Evolutionary conservation across 2,888 invertebrate genomes (phyloP).

Genomic region (Drosophila vallismaia): DNA sequence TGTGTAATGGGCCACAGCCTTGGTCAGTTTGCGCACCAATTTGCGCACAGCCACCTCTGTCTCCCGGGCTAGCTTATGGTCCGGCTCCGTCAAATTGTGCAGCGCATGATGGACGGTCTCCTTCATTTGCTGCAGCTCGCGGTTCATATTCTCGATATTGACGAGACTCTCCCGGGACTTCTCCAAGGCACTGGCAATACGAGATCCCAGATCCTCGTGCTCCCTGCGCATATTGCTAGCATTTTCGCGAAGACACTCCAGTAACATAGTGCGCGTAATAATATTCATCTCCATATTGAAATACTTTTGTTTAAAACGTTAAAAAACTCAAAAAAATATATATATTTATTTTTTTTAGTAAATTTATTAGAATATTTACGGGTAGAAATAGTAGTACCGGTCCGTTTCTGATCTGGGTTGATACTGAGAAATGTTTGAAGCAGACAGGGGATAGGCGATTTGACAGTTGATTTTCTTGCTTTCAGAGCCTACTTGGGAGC

Average conservation of each 20-base stretch:
- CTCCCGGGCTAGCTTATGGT: background rate
- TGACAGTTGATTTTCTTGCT: background rate
- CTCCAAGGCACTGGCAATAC: constrained; percentile 40
- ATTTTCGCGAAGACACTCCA: constrained; percentile 57
- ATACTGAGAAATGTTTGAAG: background rate
- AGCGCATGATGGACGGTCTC: constrained; percentile 24
- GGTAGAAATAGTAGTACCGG: background rate
- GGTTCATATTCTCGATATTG: constrained; percentile 29
- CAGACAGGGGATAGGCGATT: background rate
- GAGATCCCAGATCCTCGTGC: constrained; percentile 29
- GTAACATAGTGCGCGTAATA: constrained; percentile 16
- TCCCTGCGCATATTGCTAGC: constrained; percentile 43
- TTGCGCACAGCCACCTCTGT: background rate
- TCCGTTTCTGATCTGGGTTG: background rate
- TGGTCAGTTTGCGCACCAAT: background rate
- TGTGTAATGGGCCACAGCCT: background rate
- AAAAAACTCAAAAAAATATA: too few relatives aligned
- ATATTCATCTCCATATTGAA: constrained; percentile 43
- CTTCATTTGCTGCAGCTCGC: constrained; percentile 43
- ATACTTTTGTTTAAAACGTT: background rate
- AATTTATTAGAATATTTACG: background rate
- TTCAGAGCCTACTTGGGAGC: constrained; percentile 17
- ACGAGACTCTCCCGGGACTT: constrained; percentile 34
- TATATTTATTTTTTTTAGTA: background rate
- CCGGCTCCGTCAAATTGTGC: too few relatives aligned